These are phyloP conservation scores for Drosophila pruinosa DNA, from an alignment of 1,140 invertebrate genomes.

Conservation along the genomic window DNA sequence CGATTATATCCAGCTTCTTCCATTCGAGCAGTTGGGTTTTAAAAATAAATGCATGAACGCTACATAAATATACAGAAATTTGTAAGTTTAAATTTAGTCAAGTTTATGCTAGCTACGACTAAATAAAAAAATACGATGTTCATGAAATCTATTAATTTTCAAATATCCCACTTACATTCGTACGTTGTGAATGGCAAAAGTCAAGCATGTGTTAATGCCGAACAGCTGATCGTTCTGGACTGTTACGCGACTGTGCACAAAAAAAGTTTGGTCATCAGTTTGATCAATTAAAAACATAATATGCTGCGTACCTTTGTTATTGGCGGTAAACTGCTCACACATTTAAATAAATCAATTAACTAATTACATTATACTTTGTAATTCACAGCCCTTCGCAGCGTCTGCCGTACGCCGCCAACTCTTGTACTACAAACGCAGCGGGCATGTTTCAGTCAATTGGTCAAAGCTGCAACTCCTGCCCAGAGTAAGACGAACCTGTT, in stretches of 20 bases:
- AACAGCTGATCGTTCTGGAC: conserved; percentile 45
- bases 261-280: neutral
- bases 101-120: neutral
- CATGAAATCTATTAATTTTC: neutral
- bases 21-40: conserved; percentile 25
- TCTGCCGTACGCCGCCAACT: conserved; percentile 41
- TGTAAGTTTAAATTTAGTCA: conserved; percentile 20
- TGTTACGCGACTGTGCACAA: conserved; percentile 59
- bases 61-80: conserved; percentile 31
- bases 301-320: conserved; percentile 54
- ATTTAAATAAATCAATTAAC: no score
- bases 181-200: conserved; percentile 41
- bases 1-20: conserved; percentile 28
- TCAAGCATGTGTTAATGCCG: conserved; percentile 27
- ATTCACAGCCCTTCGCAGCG: conserved; percentile 51
- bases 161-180: neutral
- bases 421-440: conserved; percentile 45
- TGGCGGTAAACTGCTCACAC: conserved; percentile 25
- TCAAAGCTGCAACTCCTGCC: neutral
- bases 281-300: conserved; percentile 10
- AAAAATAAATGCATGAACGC: neutral
- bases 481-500: conserved; percentile 19
- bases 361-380: neutral
- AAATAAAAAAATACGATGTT: neutral
- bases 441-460: conserved; percentile 43